phyloP scores from a whole-genome alignment of 2,888 invertebrate species.

The Acronicta leporina region DNA sequence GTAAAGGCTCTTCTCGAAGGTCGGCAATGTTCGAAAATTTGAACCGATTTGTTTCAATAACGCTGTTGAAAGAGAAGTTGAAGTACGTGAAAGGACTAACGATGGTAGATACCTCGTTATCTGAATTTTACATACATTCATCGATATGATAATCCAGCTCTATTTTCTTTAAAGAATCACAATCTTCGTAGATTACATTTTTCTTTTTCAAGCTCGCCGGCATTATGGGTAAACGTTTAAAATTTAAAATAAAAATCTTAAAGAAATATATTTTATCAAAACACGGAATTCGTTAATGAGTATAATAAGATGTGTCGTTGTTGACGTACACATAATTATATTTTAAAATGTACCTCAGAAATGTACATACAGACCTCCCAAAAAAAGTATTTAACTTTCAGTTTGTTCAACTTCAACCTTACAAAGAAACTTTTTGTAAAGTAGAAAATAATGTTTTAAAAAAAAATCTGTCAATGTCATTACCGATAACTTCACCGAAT shows the following conservation, averaged over 20 bases:
- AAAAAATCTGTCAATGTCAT: background rate
- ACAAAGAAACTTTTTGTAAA: no score
- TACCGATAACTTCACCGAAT: background rate
- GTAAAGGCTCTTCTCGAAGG: slow-evolving; percentile 10
- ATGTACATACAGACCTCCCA: no score
- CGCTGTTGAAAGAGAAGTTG: slow-evolving; percentile 1
- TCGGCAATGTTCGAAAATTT: slow-evolving; percentile 7
- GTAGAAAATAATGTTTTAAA: no score
- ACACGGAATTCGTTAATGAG: background rate
- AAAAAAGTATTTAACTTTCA: no score
- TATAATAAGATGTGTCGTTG: no score
- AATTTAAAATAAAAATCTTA: slow-evolving; percentile 5
- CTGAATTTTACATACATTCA: background rate
- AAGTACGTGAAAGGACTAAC: no score
- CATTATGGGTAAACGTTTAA: slow-evolving; percentile 3
- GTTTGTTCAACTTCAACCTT: no score
- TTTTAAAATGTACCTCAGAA: no score
- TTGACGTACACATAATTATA: no score
- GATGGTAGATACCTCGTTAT: no score
- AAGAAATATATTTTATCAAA: background rate
- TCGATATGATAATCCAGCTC: background rate
- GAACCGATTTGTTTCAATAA: background rate
- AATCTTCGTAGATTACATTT: background rate
- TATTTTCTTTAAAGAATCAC: background rate
- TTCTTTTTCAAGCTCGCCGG: background rate